Evolutionary conservation across 2,888 invertebrate species (phyloP), one percentile per base, ranked within the genome.

Genomic region (Ornithoptera alexandrae): DNA sequence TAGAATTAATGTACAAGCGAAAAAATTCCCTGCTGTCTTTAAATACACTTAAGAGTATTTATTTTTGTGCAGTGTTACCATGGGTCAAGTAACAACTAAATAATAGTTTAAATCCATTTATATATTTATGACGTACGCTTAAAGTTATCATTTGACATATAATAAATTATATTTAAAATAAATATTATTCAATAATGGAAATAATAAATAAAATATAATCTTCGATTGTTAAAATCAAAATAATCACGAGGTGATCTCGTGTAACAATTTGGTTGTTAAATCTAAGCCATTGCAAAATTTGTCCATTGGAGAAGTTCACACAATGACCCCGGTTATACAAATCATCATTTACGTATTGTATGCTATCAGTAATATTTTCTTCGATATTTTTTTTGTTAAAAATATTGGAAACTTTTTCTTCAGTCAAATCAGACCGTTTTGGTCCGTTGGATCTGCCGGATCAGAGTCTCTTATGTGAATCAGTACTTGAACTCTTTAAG

Each of bases 401-500:
- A 63, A n/a, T 66, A 62, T 57, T 60, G 22, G 65, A 70, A 68
- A 68, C 62, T 18, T 39, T 24, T 63, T 61, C 24, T 59, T 10
- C 39, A 39, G 62, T 53, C 15, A 62, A 62, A 65, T 73, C 81
- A 81, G 82, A 82, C 80, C 78, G 74, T 70, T 70, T 72, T 64
- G 80, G 84, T 79, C 84, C 86, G 84, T 75, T 72, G 65, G 72
- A 46, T 18, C 56, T 56, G 24, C 53, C 20, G 87, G 92, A 92
- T 93, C 92, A 93, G 87, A 93, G 92, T 83, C 87, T 87, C 80
- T 92, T 91, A 73, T 91, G 90, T 0, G 89, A 86, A 75, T 89
- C 89, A 1, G 85, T 85, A 77, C 90, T 90, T 69, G 90, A 79
- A 72, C 89, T 91, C 78, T 90, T 91, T 68, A 89, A 82, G 71